Evolutionary conservation across 1,140 invertebrate genomes (phyloP).

Genomic region (Brachionus rotundiformis): DNA sequence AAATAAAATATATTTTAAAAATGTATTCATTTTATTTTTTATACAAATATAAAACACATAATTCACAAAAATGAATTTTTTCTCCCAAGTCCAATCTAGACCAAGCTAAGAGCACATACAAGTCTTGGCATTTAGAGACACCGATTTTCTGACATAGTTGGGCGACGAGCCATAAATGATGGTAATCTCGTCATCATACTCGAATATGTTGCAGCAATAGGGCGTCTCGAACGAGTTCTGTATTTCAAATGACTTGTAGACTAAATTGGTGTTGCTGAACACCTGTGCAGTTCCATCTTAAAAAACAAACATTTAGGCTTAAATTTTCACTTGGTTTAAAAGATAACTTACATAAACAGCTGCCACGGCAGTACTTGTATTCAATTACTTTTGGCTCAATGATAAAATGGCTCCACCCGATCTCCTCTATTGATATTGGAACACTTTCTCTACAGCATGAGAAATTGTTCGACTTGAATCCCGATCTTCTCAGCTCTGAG

Average conservation of each 20-base stretch:
- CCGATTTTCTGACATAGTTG: constrained; percentile 30
- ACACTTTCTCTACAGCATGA: constrained; percentile 36
- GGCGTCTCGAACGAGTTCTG: not conserved
- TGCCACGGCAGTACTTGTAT: constrained; percentile 42
- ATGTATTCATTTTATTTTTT: not conserved
- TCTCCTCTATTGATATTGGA: constrained; percentile 4
- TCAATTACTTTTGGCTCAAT: constrained; percentile 37
- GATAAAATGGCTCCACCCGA: constrained; percentile 43
- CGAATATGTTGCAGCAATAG: constrained; percentile 35
- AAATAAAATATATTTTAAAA: not conserved
- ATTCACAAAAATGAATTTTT: constrained; percentile 15
- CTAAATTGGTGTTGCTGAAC: constrained; percentile 38
- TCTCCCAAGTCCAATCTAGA: not conserved
- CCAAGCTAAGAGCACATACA: constrained; percentile 50
- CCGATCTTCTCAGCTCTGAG: not conserved
- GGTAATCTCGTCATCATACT: constrained; percentile 38
- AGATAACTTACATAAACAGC: constrained; percentile 44
- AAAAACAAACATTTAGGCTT: too few relatives aligned
- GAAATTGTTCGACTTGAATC: constrained; percentile 26
- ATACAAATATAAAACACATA: constrained; percentile 8
- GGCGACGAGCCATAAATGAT: constrained; percentile 31
- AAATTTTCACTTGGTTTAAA: not conserved
- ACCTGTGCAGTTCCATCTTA: not conserved
- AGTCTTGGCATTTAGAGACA: constrained; percentile 42
- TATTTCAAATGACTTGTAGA: constrained; percentile 39